Evolutionary conservation across 2,888 invertebrate species (phyloP), one percentile per base, ranked within the genome.

Genomic region (Melinopterus prodromus): DNA sequence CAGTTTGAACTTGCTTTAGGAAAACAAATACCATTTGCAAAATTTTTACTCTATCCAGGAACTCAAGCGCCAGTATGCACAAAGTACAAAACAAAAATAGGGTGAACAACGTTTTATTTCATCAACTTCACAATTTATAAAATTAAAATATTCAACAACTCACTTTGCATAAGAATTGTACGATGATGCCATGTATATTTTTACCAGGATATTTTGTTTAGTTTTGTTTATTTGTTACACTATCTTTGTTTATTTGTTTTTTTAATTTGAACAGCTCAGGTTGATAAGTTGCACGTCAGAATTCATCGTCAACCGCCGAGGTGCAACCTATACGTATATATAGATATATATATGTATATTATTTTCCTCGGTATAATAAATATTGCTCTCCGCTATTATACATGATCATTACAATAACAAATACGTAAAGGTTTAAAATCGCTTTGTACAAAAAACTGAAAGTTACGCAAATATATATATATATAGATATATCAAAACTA

Each of bases 41-140:
- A 26, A 26, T 26, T 26, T 26, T 26, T 26, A 26, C 26, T 26
- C 26, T 26, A 26, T 3, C 26, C 26, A 26, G 26, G 26, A 26
- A 26, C 26, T 3, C 26, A 26, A 26, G 26, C 26, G 26, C 1
- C 26, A 26, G 26, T 53, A 53, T 53, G 53, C 9, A 6, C 7
- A 53, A 4, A 2, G 5, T 4, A 53, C 7, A 53, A 53, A 76
- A 16, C 0, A 6, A 7, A 37, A 71, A 74, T 82, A 82, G 81
- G 82, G 82, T 82, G 82, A 82, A 82, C 82, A 82, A 82, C 82
- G 79, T 78, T 80, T 82, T 82, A 82, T 82, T 80, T 80, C 80
- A 81, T 79, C 81, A 81, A 82, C 78, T 75, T 81, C 81, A 82
- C 80, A 81, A 77, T 79, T 82, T 82, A 82, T 82, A 82, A 82